Base-by-base conservation (phyloP, 2,797 vertebrate species). In the Rhinoraja longicauda region DNA sequence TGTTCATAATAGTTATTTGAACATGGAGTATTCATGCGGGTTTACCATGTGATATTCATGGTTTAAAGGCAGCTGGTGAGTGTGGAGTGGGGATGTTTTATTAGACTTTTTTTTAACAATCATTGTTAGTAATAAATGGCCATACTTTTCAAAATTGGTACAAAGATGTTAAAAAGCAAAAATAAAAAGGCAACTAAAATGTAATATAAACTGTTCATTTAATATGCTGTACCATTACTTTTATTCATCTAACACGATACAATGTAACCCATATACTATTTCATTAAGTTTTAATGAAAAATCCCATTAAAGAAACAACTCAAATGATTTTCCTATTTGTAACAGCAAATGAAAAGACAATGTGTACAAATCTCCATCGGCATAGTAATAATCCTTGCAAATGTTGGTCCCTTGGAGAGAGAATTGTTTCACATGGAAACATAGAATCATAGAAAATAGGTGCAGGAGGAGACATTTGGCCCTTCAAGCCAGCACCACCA, bases 261-360 rank as follows among this genome's bases (percentile, higher is more conserved):
- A 7, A 91, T 90, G 86, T 39, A 90, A 19, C 88, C 9, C 8
- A 39, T 19, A 15, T 67, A 32, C n/a, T 64, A 26, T n/a, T n/a
- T n/a, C n/a, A n/a, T 67, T n/a, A 67, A 67, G 88, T 13, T 90
- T 90, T 39, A 70, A 72, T 26, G 36, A 21, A 29, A 53, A 39
- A 73, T 91, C 72, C 21, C 67, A 53, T 73, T 67, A 91, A 73
- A 91, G 67, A 24, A 70, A 17, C 70, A 73, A 73, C 90, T 90
- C 17, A 70, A 64, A 32, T 32, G 5, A 8, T 29, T 70, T 90
- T 8, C 10, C 90, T 4, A 73, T 73, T 4, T 15, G 45, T n/a
- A 91, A 15, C 36, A 73, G 70, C 26, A 73, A 26, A 84, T 84
- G 26, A 84, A 72, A 91, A 91, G 21, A 29, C 29, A 73, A 72